These are phyloP conservation scores for Pseudopleuronectes americanus DNA, from an alignment of 2,797 vertebrate species.

Conservation along the genomic window DNA sequence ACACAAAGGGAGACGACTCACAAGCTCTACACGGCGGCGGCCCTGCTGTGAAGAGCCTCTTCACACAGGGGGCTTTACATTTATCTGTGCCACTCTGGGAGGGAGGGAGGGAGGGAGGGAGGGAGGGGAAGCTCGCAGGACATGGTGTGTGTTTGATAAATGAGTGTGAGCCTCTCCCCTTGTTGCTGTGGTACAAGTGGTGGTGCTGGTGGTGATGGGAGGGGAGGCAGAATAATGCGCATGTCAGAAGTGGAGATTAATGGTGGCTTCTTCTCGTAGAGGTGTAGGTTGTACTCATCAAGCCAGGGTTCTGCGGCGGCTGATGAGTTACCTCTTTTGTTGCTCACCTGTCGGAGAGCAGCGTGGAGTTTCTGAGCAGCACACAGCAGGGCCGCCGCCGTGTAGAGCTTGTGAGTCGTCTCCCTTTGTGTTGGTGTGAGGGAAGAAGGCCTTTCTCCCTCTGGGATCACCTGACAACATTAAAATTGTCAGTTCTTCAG, in stretches of 20 bases:
- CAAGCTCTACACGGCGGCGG: constrained; percentile 28
- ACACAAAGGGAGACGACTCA: constrained; percentile 38
- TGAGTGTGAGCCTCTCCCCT: constrained; percentile 65
- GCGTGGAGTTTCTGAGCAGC: constrained; percentile 30
- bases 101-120: neutral
- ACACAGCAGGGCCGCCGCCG: constrained; percentile 28
- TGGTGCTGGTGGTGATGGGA: constrained; percentile 7
- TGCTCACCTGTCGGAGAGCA: constrained; percentile 39
- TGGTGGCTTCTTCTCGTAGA: constrained; percentile 39
- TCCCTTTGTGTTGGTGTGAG: constrained; percentile 31
- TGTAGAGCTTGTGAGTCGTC: constrained; percentile 33
- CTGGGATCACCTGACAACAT: constrained; percentile 16
- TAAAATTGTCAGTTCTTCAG: constrained; percentile 17
- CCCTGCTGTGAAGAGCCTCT: constrained; percentile 30
- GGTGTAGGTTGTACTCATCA: constrained; percentile 33
- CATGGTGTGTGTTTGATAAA: constrained; percentile 73
- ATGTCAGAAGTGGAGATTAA: constrained; percentile 71
- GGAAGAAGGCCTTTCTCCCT: constrained; percentile 4
- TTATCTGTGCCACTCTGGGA: constrained; percentile 51
- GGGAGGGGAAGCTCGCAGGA: constrained; percentile 18
- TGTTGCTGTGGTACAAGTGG: constrained; percentile 45
- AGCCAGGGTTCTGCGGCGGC: neutral
- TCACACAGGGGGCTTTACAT: constrained; percentile 45
- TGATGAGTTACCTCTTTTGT: constrained; percentile 60
- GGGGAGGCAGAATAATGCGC: constrained; percentile 50